phyloP scores from a whole-genome alignment of 2,797 vertebrate species.

The Atherinosoma microstoma region DNA sequence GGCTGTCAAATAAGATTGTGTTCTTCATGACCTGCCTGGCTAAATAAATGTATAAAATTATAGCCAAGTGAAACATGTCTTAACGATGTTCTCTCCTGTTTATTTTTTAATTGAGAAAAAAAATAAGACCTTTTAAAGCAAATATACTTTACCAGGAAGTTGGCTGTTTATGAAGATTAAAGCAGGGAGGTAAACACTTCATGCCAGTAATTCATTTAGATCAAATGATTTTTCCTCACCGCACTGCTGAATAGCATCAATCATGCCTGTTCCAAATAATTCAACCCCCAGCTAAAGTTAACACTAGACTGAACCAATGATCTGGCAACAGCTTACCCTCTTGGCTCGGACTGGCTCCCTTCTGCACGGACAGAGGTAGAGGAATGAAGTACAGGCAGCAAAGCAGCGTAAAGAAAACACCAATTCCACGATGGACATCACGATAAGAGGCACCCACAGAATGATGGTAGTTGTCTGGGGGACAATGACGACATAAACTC shows the following conservation, averaged over 20 bases:
- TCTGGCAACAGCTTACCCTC: conserved; percentile 63
- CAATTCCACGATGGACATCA: conserved; percentile 81
- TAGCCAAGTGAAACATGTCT: too few relatives aligned
- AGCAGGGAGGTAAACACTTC: too few relatives aligned
- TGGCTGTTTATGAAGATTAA: too few relatives aligned
- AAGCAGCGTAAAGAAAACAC: conserved; percentile 87
- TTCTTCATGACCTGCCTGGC: too few relatives aligned
- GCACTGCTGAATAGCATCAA: too few relatives aligned
- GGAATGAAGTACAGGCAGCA: conserved; percentile 79
- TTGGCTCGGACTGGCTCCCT: conserved; percentile 42
- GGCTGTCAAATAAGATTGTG: too few relatives aligned
- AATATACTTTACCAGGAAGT: too few relatives aligned
- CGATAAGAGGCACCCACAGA: conserved; percentile 88
- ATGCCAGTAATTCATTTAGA: too few relatives aligned
- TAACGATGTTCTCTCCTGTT: too few relatives aligned
- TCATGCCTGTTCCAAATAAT: background rate
- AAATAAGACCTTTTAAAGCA: too few relatives aligned
- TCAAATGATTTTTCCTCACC: background rate
- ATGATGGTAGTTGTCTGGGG: conserved; percentile 88
- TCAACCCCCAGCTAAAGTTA: background rate
- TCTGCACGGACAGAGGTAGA: conserved; percentile 84
- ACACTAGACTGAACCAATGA: background rate
- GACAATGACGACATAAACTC: background rate
- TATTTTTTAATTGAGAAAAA: too few relatives aligned
- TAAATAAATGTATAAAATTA: too few relatives aligned